These are phyloP conservation scores for Scaptodrosophila latifasciaeformis DNA, from an alignment of 2,888 invertebrate genomes.

Conservation along the genomic window DNA sequence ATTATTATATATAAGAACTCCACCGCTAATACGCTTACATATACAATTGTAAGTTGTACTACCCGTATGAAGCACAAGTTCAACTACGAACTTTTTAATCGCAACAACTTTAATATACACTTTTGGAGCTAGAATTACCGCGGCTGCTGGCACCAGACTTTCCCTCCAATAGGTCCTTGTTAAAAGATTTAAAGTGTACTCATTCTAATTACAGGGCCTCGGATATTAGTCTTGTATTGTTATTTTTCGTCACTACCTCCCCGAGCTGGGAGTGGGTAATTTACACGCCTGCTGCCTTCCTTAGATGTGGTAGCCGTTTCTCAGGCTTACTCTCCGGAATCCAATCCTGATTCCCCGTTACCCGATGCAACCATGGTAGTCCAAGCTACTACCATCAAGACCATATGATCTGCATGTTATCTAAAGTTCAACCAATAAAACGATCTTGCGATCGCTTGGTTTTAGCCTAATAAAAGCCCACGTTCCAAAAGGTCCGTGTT, in stretches of 20 bases:
- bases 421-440: not conserved
- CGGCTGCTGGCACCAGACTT: slow-evolving; percentile 47
- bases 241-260: slow-evolving; percentile 81
- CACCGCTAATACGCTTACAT: slow-evolving; percentile 34
- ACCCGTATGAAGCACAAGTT: slow-evolving; percentile 39
- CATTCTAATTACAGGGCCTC: slow-evolving; percentile 42
- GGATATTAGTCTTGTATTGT: slow-evolving; percentile 73
- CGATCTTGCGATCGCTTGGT: slow-evolving; percentile 1
- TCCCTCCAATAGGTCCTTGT: slow-evolving; percentile 42
- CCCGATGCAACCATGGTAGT: slow-evolving; percentile 82
- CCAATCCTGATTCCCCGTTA: slow-evolving; percentile 82
- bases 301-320: slow-evolving; percentile 79
- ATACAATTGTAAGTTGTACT: slow-evolving; percentile 34
- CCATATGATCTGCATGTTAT: slow-evolving; percentile 40
- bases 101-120: slow-evolving; percentile 83
- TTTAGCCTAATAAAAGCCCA: slow-evolving; percentile 33
- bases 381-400: slow-evolving; percentile 30
- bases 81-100: slow-evolving; percentile 78
- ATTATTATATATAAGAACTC: slow-evolving; percentile 31
- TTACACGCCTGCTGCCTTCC: slow-evolving; percentile 81
- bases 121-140: slow-evolving; percentile 49
- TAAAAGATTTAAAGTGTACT: slow-evolving; percentile 42
- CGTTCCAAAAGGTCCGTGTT: slow-evolving; percentile 34
- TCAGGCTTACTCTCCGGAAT: slow-evolving; percentile 84
- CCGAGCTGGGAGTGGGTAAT: slow-evolving; percentile 34